These are phyloP conservation scores for Sebastes steindachneri DNA, from an alignment of 2,797 vertebrate species.

Conservation along the genomic window DNA sequence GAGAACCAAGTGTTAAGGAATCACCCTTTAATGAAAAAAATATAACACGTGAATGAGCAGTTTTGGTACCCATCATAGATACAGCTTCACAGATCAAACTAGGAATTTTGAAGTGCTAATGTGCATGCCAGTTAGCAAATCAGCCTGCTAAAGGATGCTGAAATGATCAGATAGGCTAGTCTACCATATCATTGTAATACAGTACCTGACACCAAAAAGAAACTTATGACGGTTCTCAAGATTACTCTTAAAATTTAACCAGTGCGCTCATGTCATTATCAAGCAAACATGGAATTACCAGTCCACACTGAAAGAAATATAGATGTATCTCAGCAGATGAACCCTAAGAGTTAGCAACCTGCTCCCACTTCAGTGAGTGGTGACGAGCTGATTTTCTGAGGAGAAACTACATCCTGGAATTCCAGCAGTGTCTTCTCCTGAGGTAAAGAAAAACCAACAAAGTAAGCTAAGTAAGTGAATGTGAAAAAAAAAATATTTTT, in stretches of 20 bases:
- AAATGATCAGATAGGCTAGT: slow-evolving; percentile 70
- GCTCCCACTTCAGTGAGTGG: slow-evolving; percentile 47
- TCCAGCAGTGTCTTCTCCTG: slow-evolving; percentile 72
- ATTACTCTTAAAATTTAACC: slow-evolving; percentile 52
- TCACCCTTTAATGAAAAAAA: slow-evolving; percentile 64
- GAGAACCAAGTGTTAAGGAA: slow-evolving; percentile 55
- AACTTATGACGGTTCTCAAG: slow-evolving; percentile 53
- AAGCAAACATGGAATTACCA: slow-evolving; percentile 55
- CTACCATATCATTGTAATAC: slow-evolving; percentile 65
- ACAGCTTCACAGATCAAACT: slow-evolving; percentile 73
- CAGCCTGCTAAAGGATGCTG: slow-evolving; percentile 79
- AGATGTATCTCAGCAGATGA: slow-evolving; percentile 56
- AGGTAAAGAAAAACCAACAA: slow-evolving; percentile 77
- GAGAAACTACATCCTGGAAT: slow-evolving; percentile 55
- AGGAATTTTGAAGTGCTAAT: slow-evolving; percentile 76
- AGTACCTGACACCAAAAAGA: slow-evolving; percentile 74
- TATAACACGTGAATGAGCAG: slow-evolving; percentile 63
- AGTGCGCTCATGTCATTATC: slow-evolving; percentile 52
- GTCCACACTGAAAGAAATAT: slow-evolving; percentile 50
- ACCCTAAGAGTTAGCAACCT: slow-evolving; percentile 54
- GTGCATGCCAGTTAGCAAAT: slow-evolving; percentile 83
- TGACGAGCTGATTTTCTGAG: slow-evolving; percentile 50
- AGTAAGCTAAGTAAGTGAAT: slow-evolving; percentile 85
- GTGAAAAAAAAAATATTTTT: slow-evolving; percentile 82
- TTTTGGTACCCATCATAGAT: slow-evolving; percentile 68